Conservation (phyloP, 1,140 invertebrate genomes). For the Pogonus chalceus region DNA sequence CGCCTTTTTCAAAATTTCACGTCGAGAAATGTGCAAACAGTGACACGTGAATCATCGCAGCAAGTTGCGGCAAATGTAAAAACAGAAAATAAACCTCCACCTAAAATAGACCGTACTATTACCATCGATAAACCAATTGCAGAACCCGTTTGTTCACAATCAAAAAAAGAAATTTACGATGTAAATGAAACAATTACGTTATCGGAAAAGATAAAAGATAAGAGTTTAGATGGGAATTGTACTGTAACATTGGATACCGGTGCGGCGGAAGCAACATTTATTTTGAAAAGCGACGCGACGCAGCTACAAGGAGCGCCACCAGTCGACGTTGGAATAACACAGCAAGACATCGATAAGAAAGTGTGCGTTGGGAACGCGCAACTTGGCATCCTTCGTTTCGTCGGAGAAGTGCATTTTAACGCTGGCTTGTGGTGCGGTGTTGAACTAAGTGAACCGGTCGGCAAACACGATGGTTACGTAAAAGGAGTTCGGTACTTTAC, state of each 20-base stretch:
- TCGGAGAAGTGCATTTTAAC: slow-evolving; percentile 46
- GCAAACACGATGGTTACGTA: slow-evolving; percentile 52
- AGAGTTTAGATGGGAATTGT: background rate
- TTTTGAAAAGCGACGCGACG: background rate
- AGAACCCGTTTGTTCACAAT: background rate
- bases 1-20: background rate
- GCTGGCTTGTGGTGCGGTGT: slow-evolving; percentile 53
- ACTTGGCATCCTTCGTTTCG: slow-evolving; percentile 43
- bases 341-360: slow-evolving; percentile 38
- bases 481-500: slow-evolving; percentile 45
- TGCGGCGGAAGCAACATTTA: background rate
- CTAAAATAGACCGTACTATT: background rate
- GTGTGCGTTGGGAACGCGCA: slow-evolving; percentile 42
- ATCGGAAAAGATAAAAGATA: background rate
- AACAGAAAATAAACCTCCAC: background rate
- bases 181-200: background rate
- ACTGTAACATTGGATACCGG: background rate
- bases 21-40: background rate
- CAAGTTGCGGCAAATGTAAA: background rate
- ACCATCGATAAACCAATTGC: background rate
- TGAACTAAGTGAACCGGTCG: slow-evolving; percentile 45
- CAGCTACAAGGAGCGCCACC: background rate
- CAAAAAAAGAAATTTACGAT: background rate
- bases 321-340: slow-evolving; percentile 16
- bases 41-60: background rate